These are phyloP conservation scores for Ophion ventricosus DNA, from an alignment of 2,888 invertebrate genomes.

Conservation along the genomic window DNA sequence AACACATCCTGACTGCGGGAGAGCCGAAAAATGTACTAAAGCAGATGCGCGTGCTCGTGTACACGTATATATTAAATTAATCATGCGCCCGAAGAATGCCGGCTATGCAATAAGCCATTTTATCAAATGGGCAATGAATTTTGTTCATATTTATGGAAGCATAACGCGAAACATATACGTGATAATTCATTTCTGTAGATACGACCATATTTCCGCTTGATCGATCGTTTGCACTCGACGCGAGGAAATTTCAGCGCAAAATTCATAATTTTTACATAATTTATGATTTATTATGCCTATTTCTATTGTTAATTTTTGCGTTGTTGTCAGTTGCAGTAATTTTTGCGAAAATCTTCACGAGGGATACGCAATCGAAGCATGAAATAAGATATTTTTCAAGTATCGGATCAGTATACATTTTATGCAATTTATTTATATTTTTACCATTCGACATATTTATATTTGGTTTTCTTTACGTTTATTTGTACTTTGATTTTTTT, in stretches of 20 bases:
- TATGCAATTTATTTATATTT: too few relatives aligned
- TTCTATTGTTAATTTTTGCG: too few relatives aligned
- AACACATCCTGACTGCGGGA: slow-evolving; percentile 10
- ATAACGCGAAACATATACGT: not conserved
- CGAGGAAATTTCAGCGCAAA: not conserved
- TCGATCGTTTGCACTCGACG: not conserved
- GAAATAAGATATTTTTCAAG: too few relatives aligned
- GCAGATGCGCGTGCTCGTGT: not conserved
- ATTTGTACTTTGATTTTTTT: too few relatives aligned
- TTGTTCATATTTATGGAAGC: not conserved
- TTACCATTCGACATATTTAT: too few relatives aligned
- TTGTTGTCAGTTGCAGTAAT: too few relatives aligned
- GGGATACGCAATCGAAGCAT: too few relatives aligned
- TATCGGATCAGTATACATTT: too few relatives aligned
- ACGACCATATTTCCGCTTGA: not conserved
- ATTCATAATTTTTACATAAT: not conserved
- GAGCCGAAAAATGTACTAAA: slow-evolving; percentile 1
- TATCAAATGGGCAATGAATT: slow-evolving; percentile 22
- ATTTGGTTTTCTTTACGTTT: too few relatives aligned
- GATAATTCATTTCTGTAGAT: slow-evolving; percentile 15
- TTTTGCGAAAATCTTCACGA: too few relatives aligned
- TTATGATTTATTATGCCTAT: too few relatives aligned
- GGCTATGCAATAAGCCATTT: slow-evolving; percentile 3
- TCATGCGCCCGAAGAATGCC: slow-evolving; percentile 4
- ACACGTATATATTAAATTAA: not conserved